Evolutionary conservation across 2,888 invertebrate genomes (phyloP).

Genomic region (Xestobium rufovillosum): DNA sequence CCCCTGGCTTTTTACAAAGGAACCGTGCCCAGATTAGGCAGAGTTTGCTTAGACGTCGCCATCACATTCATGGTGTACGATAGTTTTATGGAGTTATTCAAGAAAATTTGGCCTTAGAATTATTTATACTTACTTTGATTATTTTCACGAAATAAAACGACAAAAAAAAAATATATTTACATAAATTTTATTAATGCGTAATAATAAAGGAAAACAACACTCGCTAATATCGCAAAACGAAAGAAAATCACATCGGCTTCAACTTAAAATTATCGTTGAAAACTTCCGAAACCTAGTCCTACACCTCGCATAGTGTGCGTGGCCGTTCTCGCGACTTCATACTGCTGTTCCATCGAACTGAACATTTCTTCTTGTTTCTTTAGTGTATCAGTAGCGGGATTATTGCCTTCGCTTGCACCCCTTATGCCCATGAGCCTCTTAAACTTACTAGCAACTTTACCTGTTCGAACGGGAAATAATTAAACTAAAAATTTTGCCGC

Average conservation of each 20-base stretch:
- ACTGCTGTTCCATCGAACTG: constrained; percentile 89
- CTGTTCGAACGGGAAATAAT: constrained; percentile 25
- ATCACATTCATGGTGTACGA: constrained; percentile 99
- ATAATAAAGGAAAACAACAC: too few species aligned
- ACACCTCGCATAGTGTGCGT: constrained; percentile 94
- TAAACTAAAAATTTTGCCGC: not conserved
- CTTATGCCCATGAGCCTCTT: constrained; percentile 95
- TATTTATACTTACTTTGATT: not conserved
- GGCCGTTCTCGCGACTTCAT: constrained; percentile 89
- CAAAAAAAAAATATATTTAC: too few species aligned
- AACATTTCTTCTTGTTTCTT: constrained; percentile 82
- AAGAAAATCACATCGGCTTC: too few species aligned
- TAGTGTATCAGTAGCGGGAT: constrained; percentile 49
- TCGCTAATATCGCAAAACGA: too few species aligned
- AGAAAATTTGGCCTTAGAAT: constrained; percentile 75
- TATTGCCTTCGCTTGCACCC: constrained; percentile 48
- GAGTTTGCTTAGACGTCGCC: constrained; percentile 96
- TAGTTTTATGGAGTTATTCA: constrained; percentile 94
- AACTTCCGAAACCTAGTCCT: constrained; percentile 66
- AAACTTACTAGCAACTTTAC: constrained; percentile 86
- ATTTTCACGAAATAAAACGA: too few species aligned
- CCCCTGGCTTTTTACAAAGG: constrained; percentile 97
- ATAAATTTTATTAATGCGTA: too few species aligned
- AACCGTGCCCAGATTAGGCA: constrained; percentile 88
- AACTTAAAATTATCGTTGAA: constrained; percentile 45